Evolutionary conservation across 2,113 vertebrate genomes (phyloP).

Genomic region (Bettongia penicillata): DNA sequence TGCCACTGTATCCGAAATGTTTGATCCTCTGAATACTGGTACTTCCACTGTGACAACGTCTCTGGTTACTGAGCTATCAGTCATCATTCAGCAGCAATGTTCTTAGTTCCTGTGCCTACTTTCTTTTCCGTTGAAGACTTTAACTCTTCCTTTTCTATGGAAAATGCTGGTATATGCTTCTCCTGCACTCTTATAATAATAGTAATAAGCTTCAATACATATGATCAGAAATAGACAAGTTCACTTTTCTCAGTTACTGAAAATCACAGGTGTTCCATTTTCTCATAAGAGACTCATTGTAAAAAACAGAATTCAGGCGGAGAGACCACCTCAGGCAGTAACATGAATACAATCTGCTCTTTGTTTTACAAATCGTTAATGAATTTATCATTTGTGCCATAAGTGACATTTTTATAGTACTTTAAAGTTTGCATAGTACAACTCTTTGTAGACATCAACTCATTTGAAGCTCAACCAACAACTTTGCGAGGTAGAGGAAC

Average conservation of each 20-base stretch:
- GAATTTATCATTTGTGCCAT: neutral
- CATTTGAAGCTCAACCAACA: neutral
- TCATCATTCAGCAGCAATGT: neutral
- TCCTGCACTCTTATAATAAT: constrained; percentile 4
- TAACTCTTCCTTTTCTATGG: neutral
- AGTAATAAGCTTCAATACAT: neutral
- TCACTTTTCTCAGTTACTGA: neutral
- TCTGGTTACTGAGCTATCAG: neutral
- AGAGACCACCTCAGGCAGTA: neutral
- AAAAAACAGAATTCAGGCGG: neutral
- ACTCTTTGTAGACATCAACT: neutral
- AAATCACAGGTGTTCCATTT: neutral
- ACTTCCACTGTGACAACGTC: neutral
- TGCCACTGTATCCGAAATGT: neutral
- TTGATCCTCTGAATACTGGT: neutral
- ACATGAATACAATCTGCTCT: constrained; percentile 35
- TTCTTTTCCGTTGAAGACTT: neutral
- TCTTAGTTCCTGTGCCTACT: neutral
- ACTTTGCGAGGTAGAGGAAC: neutral
- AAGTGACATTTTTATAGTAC: neutral
- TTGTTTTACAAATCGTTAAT: neutral
- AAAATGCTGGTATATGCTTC: constrained; percentile 12
- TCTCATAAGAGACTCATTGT: neutral
- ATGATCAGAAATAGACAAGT: constrained; percentile 30
- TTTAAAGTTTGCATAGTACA: neutral